Evolutionary conservation across 53 echinoderm and acorn worm genomes (phyloP), one percentile per base, ranked within the genome.

Genomic region (Patiria pectinifera): DNA sequence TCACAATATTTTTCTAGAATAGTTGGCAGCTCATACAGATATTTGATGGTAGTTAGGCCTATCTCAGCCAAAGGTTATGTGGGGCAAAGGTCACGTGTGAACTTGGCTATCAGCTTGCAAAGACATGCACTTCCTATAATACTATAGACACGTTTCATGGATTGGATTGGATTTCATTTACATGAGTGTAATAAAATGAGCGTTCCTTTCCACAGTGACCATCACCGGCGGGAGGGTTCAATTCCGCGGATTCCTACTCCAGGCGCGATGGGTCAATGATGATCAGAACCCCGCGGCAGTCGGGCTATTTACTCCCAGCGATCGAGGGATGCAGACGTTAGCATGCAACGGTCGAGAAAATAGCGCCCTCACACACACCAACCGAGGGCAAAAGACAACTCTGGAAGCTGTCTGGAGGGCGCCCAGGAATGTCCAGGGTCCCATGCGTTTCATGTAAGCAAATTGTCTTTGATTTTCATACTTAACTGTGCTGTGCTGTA

Each of bases 201-300:
- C 10, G 5, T 79, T 46, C 19, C 2, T 46, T 9, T 78, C 78
- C 18, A 44, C 79, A 89, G 89, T 89, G n/a, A 53, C 79, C 26
- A 78, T 89, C 46, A 18, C 60, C 7, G 77, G 87, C 61, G 4
- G 19, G 7, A 78, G 62, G 61, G 53, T 3, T 26, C 13, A 19
- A 4, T 63, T 89, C 89, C 76, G n/a, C 5, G 89, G 89, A 78
- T 89, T 89, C 62, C 44, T 89, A 16, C 89, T 89, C 78, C 89
- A 89, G 58, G 89, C 89, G 15, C 62, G 89, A 77, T 9, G 66
- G 44, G 79, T 78, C 60, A 23, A 61, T 53, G 78, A 76, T 45
- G 21, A 22, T 2, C 53, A 6, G 2, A 89, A 43, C 62, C 12
- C 89, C 15, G 62, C 24, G 3, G 18, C 89, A 4, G 59, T 89